Evolutionary conservation across 2,888 invertebrate species (phyloP), one percentile per base, ranked within the genome.

Genomic region (Smittia sp.): DNA sequence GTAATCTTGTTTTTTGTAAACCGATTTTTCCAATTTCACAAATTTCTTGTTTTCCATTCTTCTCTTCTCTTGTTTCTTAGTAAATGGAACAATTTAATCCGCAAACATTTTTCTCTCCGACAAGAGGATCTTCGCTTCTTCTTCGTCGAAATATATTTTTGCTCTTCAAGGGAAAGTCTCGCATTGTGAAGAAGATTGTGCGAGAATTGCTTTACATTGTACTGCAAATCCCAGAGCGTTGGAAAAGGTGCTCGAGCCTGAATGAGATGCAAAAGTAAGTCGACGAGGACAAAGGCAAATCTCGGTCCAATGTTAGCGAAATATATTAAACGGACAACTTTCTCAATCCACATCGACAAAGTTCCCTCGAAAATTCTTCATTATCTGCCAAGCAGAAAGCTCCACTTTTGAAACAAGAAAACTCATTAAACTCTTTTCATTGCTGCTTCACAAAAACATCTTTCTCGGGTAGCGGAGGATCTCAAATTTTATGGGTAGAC

Each of bases 361-460:
- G 4, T 32, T 46, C 11, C 46, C 46, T 46, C 11, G 15, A 46
- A 46, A 46, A n/a, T 46, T 46, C 46, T 46, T 46, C 46, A 46
- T 58, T 58, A 58, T 58, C 58, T 18, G 15, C 9, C 58, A 58
- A 58, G 58, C 18, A 58, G 20, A 58, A 24, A 58, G 58, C 13
- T 15, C 11, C 18, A 7, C 18, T 58, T 54, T 13, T 22, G 38
- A 63, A 25, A 66, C 38, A 66, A 32, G 32, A 66, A 65, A 66
- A 39, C 66, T 66, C 66, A 66, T 66, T 66, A 38, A 66, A 66
- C 66, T 66, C 66, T 66, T 66, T 32, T 66, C 38, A 18, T 25
- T 25, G n/a, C 24, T 63, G 25, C 24, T 63, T 25, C 25, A 7
- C 32, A 32, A 32, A 32, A 32, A 32, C 32, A 32, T 32, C 32